phyloP scores from a whole-genome alignment of 2,113 vertebrate genomes.

The Chitala chitala region DNA sequence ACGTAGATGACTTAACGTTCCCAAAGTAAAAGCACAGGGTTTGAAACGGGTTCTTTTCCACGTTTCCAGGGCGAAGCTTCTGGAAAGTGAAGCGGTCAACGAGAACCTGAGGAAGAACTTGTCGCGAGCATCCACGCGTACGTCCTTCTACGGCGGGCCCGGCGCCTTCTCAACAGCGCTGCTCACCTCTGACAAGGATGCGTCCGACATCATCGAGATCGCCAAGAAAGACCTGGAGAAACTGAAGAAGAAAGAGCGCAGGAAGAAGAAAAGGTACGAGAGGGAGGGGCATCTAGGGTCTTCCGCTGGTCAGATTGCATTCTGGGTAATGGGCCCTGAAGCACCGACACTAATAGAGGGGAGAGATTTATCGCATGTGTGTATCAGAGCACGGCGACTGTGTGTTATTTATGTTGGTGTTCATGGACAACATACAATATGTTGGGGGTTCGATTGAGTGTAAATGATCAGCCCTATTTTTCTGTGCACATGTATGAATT shows the following conservation, averaged over 20 bases:
- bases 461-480: too few species aligned
- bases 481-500: too few species aligned
- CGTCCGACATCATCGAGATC: constrained; percentile 85
- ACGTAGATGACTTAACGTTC: too few species aligned
- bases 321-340: constrained; percentile 33
- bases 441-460: too few species aligned
- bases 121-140: constrained; percentile 75
- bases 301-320: constrained; percentile 26
- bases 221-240: constrained; percentile 94
- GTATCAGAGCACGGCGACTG: too few species aligned
- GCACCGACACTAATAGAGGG: too few species aligned
- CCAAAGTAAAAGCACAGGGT: too few species aligned
- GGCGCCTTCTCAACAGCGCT: constrained; percentile 65
- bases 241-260: constrained; percentile 88
- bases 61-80: constrained; percentile 77
- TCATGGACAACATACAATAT: too few species aligned
- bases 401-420: not conserved
- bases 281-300: constrained; percentile 22
- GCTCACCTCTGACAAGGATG: constrained; percentile 76
- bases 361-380: too few species aligned
- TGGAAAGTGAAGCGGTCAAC: constrained; percentile 91
- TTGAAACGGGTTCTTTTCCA: not conserved
- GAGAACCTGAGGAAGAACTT: constrained; percentile 85
- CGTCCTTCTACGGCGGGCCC: constrained; percentile 69
- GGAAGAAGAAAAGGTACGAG: constrained; percentile 89